Base-by-base conservation (phyloP, 1,140 invertebrate genomes). In the Ostrea denselamellosa region DNA sequence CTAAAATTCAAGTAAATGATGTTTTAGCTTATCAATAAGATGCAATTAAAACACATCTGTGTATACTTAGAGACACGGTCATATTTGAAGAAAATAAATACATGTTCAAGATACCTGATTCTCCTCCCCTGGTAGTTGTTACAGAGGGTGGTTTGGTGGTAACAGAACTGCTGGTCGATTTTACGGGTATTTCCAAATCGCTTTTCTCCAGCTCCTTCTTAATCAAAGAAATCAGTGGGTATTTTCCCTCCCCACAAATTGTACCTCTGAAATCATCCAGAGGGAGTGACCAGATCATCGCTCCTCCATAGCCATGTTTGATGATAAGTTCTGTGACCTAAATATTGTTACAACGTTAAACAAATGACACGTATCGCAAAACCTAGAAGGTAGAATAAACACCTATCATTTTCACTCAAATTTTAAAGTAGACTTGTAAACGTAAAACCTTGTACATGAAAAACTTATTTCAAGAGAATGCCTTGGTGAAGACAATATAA, bases 201-300 rank as follows among this genome's bases (percentile, higher is more conserved):
- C 54, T 86, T n/a, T 56, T 8, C 3, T 34, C 28, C 0, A 88
- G 81, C 0, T 53, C 65, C 28, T 89, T 83, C 83, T 89, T 97
- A 96, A 99, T 97, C 0, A 98, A 96, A 89, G 96, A 97, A 44
- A 99, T 96, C 53, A 99, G 95, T 0, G 98, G 98, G 95, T 97
- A 99, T 94, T 98, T 98, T 52, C 97, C 97, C 65, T 96, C 9
- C 28, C 97, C 98, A 93, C 98, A 99, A n/a, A 87, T 87, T 77
- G 68, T 77, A 8, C 96, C 96, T 88, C 96, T 95, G 95, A 99
- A 99, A 94, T 99, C 98, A 92, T 99, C 98, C 97, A 99, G 98
- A 92, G 99, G 98, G 0, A 99, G 96, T 0, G 98, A 98, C 98
- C 98, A 99, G 0, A 98, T 97, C 98, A 99, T 99, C 34, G 98